Percentiles rank a stretch among this genome's conserved stretches.
Conservation (phyloP, 2,797 vertebrate species). For the Alauda arvensis region DNA sequence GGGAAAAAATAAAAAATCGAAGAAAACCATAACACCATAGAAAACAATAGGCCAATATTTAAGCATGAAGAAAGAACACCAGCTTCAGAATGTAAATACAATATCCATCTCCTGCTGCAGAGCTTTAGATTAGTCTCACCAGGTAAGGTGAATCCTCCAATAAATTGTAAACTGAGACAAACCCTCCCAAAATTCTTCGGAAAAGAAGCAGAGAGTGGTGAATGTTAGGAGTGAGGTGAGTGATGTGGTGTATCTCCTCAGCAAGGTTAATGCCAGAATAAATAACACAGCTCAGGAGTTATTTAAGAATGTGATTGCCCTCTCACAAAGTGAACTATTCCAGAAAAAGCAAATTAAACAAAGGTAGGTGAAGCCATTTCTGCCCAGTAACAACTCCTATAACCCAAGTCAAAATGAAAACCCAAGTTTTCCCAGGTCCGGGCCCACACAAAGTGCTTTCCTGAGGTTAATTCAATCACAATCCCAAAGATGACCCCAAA, state of each 20-base stretch:
- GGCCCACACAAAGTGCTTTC: background rate
- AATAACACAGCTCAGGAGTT: background rate
- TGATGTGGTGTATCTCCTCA: background rate
- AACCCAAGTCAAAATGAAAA: background rate
- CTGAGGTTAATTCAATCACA: background rate
- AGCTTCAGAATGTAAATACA: background rate
- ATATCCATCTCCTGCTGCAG: background rate
- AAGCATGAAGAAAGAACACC: background rate
- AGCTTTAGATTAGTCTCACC: background rate
- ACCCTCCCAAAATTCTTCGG: background rate
- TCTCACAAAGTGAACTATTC: background rate
- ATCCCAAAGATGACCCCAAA: background rate
- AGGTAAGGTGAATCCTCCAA: background rate
- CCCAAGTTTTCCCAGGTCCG: background rate
- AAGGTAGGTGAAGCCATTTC: background rate
- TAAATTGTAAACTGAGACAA: background rate
- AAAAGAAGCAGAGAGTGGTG: background rate
- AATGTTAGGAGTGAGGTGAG: background rate
- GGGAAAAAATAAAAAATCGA: background rate
- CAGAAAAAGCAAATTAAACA: background rate
- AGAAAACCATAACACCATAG: fast-evolving
- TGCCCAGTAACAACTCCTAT: fast-evolving
- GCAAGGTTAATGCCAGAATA: background rate
- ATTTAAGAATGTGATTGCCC: background rate
- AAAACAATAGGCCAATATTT: background rate